Percentiles rank a stretch among this genome's conserved stretches.
Evolutionary conservation across 2,797 vertebrate genomes (phyloP).

Genomic region (Sylvilagus floridanus): DNA sequence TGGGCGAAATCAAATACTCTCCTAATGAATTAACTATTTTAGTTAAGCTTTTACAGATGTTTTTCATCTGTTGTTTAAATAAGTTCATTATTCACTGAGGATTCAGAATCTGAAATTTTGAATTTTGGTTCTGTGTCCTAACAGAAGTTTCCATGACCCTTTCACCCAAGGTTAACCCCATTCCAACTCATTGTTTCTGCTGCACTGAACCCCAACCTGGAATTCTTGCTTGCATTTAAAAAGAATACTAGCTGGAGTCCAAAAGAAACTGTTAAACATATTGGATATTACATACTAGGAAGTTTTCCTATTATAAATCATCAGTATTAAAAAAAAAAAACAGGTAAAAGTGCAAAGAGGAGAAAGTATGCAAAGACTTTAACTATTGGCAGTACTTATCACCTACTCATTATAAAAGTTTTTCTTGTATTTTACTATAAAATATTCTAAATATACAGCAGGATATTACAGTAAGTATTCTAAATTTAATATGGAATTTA

Average conservation of each 20-base stretch:
- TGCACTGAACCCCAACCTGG: not conserved
- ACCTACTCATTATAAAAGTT: not conserved
- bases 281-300: not conserved
- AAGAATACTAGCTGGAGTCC: not conserved
- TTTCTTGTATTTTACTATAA: not conserved
- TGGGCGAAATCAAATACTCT: not conserved
- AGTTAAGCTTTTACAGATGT: not conserved
- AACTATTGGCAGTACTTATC: slow-evolving; percentile 17
- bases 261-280: not conserved
- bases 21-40: not conserved
- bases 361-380: not conserved
- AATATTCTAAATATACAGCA: slow-evolving; percentile 37
- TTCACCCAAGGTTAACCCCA: not conserved
- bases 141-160: not conserved
- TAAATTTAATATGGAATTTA: slow-evolving; percentile 14
- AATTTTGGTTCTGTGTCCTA: not conserved
- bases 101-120: slow-evolving; percentile 18
- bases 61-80: not conserved
- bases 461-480: not conserved
- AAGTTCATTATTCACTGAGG: slow-evolving; percentile 29
- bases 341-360: not conserved
- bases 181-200: not conserved
- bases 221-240: not conserved
- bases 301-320: not conserved
- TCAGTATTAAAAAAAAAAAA: not conserved